Evolutionary conservation across 2,888 invertebrate genomes (phyloP).

Genomic region (Melitaea athalia): DNA sequence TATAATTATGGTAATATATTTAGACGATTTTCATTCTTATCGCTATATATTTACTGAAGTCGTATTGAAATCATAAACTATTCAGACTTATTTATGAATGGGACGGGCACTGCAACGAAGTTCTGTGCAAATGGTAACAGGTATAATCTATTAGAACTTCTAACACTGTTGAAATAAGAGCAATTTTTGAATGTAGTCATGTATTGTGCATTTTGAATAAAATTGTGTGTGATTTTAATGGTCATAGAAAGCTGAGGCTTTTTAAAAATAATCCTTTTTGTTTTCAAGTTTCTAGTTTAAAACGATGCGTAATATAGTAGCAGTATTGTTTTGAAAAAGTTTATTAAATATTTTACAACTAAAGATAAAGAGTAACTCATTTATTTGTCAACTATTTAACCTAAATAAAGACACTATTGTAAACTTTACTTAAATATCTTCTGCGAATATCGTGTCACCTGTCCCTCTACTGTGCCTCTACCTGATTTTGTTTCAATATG

Average conservation of each 20-base stretch:
- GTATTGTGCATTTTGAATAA: not conserved
- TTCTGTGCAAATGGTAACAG: not conserved
- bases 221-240: conserved; percentile 2
- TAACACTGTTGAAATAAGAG: not conserved
- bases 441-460: no score
- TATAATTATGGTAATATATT: conserved; percentile 15
- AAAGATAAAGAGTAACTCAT: no score
- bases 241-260: not conserved
- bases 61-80: conserved; percentile 28
- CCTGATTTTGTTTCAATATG: no score
- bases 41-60: conserved; percentile 19
- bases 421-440: no score
- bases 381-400: no score
- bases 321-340: no score
- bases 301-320: no score
- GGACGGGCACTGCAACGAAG: conserved; percentile 19
- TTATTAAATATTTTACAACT: no score
- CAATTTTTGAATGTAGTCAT: not conserved
- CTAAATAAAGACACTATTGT: no score
- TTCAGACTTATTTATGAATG: conserved; percentile 28
- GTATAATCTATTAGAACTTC: not conserved
- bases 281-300: no score
- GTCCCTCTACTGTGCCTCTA: no score
- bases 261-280: no score
- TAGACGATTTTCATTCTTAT: conserved; percentile 19